phyloP scores from a whole-genome alignment of 2,888 invertebrate species.

The Platypus cylindrus region DNA sequence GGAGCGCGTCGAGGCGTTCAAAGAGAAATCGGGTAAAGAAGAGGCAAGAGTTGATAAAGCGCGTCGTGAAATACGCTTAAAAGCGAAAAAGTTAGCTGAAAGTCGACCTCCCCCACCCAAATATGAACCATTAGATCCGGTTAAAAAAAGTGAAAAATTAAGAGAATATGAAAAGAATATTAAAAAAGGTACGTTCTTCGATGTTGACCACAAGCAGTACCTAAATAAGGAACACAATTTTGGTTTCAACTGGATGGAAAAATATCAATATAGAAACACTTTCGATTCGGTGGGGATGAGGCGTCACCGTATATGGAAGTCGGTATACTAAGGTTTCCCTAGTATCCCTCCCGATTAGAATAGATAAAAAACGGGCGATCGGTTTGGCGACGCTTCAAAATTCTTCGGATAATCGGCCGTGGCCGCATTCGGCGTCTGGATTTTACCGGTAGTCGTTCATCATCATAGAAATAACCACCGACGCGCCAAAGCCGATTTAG shows the following conservation, averaged over 20 bases:
- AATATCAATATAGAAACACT: slow-evolving; percentile 29
- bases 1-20: slow-evolving; percentile 29
- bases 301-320: slow-evolving; percentile 33
- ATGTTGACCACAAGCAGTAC: slow-evolving; percentile 31
- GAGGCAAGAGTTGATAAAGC: slow-evolving; percentile 30
- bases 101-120: slow-evolving; percentile 24
- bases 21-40: slow-evolving; percentile 30
- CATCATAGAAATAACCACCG: too few species aligned
- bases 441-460: background rate
- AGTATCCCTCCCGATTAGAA: slow-evolving; percentile 22
- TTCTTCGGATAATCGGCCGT: slow-evolving; percentile 13
- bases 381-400: slow-evolving; percentile 23
- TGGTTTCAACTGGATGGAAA: slow-evolving; percentile 27
- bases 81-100: slow-evolving; percentile 26
- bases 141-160: slow-evolving; percentile 32
- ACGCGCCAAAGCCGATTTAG: slow-evolving; percentile 17
- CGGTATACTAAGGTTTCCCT: slow-evolving; percentile 28
- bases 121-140: slow-evolving; percentile 31
- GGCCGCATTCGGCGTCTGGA: slow-evolving; percentile 10
- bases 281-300: slow-evolving; percentile 34
- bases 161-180: slow-evolving; percentile 31
- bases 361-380: slow-evolving; percentile 26
- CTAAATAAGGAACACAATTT: slow-evolving; percentile 22
- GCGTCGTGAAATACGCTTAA: slow-evolving; percentile 27
- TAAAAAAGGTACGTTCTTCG: slow-evolving; percentile 32